phyloP scores from a whole-genome alignment of 1,140 invertebrate species.

The Procambarus clarkii region DNA sequence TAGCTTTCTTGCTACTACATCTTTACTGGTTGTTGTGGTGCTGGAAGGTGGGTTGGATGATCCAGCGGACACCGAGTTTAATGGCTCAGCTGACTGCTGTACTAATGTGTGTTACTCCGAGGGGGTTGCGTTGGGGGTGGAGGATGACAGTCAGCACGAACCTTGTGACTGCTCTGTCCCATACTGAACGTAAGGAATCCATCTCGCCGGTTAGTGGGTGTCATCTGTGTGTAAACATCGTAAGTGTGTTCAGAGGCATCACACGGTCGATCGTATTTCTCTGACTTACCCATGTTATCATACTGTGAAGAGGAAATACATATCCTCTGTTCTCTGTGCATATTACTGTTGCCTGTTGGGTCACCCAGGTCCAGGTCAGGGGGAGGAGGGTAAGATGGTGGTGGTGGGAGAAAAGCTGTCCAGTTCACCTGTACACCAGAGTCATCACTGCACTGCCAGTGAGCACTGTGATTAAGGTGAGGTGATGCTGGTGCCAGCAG shows the following conservation, averaged over 20 bases:
- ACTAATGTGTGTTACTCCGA: conserved; percentile 35
- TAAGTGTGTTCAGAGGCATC: conserved; percentile 70
- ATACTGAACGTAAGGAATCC: conserved; percentile 30
- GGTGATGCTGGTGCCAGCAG: conserved; percentile 61
- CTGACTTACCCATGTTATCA: conserved; percentile 43
- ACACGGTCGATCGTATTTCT: conserved; percentile 63
- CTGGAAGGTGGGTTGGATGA: too few species aligned
- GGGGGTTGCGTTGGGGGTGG: conserved; percentile 1
- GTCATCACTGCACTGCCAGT: conserved; percentile 42
- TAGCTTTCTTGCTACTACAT: neutral
- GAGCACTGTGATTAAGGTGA: conserved; percentile 32
- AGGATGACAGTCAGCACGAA: conserved; percentile 20
- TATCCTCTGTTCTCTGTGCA: neutral
- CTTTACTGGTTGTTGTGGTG: neutral
- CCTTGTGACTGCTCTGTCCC: neutral
- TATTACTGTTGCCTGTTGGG: neutral
- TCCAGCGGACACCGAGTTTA: conserved; percentile 35
- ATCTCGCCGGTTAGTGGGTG: conserved; percentile 15
- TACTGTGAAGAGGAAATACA: conserved; percentile 16
- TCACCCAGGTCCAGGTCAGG: conserved; percentile 51
- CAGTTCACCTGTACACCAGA: conserved; percentile 68
- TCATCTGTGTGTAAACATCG: conserved; percentile 61
- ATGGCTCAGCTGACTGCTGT: neutral
- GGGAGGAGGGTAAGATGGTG: conserved; percentile 69
- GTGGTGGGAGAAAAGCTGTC: conserved; percentile 67